Base-by-base conservation (phyloP, 2,113 vertebrate genomes). In the Campylorhamphus procurvoides region DNA sequence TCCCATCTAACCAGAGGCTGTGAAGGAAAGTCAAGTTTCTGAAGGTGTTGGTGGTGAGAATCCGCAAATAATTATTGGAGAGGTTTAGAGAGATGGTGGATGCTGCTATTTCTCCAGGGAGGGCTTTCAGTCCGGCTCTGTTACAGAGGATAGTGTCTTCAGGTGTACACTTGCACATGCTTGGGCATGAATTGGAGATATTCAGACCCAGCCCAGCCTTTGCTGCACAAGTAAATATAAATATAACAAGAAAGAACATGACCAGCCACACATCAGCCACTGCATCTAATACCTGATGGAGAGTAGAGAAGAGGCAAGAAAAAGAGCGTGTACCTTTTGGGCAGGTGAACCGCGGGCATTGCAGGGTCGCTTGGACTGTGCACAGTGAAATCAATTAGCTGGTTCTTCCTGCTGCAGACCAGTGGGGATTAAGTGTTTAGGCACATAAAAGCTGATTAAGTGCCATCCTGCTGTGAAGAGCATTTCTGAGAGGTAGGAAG, bases 1-100 rank as follows among this genome's bases (percentile, higher is more conserved):
- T 98, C 64, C 85, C 95, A 37, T 97, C 97, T 29, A 97, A 60
- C 95, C 94, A 97, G 56, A 98, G 96, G 71, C 87, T 96, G 81
- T 93, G 96, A n/a, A 97, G 97, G 42, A 72, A 91, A 28, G 96
- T 96, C 68, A 97, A 71, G 44, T 97, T 97, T 68, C 77, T 94
- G 74, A 98, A 98, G 59, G 94, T 84, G 31, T 77, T 92, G 74
- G 76, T 78, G n/a, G 81, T 91, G 31, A 97, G 94, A 53, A 78
- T 87, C 56, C 91, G 59, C 68, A 98, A 64, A 22, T 90, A 89
- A 44, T 98, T 97, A 29, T 95, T 93, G 24, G 97, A 97, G 56
- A 98, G 94, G 83, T 95, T 96, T 28, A 98, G 53, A 20, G 96
- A 95, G 56, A 88, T 18, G 1, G 96, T 94, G 42, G 97, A 95